A percentile compares a stretch with the other conserved stretches of the same genome.
Conservation (phyloP, 2,888 invertebrate genomes). For the Calliopum simillimum region DNA sequence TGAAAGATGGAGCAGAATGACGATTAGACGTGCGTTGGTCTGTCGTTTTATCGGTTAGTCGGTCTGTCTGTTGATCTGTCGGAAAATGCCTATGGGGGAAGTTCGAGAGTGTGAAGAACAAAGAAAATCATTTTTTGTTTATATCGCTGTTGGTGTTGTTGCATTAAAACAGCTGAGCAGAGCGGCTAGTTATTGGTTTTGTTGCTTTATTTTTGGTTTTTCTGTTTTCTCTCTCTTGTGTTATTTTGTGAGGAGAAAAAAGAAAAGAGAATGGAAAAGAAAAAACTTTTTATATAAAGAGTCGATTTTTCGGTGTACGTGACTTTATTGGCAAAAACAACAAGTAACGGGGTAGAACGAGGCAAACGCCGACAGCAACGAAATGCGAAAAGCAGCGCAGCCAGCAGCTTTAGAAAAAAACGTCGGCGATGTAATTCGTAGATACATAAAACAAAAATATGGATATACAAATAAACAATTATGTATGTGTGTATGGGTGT, state of each 20-base stretch:
- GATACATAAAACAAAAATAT: constrained; percentile 11
- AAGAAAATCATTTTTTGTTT: background rate
- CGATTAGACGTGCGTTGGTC: too few species aligned
- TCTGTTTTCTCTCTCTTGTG: background rate
- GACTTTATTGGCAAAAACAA: constrained; percentile 14
- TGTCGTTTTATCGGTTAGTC: too few species aligned
- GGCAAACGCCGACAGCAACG: constrained; percentile 2
- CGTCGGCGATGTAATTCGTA: constrained; percentile 19
- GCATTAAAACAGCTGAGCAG: constrained; percentile 21
- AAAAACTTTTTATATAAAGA: background rate
- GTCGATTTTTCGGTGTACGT: constrained; percentile 26
- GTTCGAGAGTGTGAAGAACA: background rate
- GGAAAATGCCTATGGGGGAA: background rate
- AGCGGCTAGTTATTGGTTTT: background rate
- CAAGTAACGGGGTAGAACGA: background rate
- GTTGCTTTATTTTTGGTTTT: background rate
- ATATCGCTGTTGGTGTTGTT: constrained; percentile 11
- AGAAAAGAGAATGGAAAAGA: too few species aligned
- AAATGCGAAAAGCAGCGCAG: background rate
- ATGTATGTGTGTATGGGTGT: too few species aligned
- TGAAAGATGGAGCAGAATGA: constrained; percentile 13
- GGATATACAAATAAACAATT: background rate
- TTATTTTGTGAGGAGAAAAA: background rate
- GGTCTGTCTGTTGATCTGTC: background rate
- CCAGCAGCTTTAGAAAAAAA: background rate